Evolutionary conservation across 1,140 invertebrate species (phyloP).

Genomic region (Ceratina calcarata): DNA sequence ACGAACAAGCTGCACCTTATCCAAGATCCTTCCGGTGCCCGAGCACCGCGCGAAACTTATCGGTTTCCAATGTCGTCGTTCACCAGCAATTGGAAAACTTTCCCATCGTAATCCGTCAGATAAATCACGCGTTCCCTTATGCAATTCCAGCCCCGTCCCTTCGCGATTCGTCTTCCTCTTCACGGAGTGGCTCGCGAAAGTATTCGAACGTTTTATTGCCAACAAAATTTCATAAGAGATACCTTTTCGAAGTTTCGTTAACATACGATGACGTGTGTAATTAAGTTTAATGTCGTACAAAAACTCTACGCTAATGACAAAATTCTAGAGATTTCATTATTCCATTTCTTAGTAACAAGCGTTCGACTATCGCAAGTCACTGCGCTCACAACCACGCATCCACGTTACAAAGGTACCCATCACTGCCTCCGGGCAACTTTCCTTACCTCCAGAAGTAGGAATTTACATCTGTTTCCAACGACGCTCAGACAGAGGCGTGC

Average conservation of each 20-base stretch:
- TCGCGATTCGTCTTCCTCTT: conserved; percentile 28
- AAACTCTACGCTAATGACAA: too few species aligned
- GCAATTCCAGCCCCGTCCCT: conserved; percentile 10
- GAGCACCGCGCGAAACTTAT: conserved; percentile 57
- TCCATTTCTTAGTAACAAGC: too few species aligned
- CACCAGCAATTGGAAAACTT: conserved; percentile 71
- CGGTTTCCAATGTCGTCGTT: conserved; percentile 70
- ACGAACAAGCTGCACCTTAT: conserved; percentile 42
- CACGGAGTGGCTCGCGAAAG: not conserved
- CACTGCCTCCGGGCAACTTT: conserved; percentile 18
- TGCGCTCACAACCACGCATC: too few species aligned
- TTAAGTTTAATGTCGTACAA: too few species aligned
- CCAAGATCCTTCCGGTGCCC: conserved; percentile 44
- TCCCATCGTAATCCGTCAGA: conserved; percentile 69
- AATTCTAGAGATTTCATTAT: too few species aligned
- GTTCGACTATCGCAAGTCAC: too few species aligned
- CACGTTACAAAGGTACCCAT: too few species aligned
- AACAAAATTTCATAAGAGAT: too few species aligned
- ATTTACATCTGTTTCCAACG: conserved; percentile 46
- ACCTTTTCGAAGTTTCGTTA: too few species aligned
- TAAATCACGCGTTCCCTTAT: conserved; percentile 64
- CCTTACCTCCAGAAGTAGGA: conserved; percentile 32
- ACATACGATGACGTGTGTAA: too few species aligned
- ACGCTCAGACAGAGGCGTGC: conserved; percentile 15
- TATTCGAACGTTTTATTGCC: too few species aligned